Percentiles rank a stretch among this genome's conserved stretches.
phyloP scores from a whole-genome alignment of 2,113 vertebrate genomes.

The Drymodes brunneopygia region DNA sequence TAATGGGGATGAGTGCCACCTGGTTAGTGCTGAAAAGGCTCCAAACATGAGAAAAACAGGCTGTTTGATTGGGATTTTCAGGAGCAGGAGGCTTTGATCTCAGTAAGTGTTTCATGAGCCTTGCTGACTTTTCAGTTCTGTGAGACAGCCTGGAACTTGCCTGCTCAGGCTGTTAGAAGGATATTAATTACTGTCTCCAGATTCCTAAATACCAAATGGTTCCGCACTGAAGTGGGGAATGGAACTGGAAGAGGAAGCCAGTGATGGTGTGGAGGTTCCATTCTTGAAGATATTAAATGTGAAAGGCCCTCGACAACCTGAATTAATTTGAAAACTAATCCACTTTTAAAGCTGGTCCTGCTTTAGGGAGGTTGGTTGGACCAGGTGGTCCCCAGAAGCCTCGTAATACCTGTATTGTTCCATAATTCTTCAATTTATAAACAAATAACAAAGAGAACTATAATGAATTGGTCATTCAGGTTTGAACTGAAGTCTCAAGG shows the following conservation, averaged over 20 bases:
- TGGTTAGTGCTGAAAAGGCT: neutral
- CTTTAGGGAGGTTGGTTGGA: neutral
- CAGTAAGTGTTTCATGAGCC: neutral
- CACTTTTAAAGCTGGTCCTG: neutral
- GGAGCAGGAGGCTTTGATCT: neutral
- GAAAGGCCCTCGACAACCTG: neutral
- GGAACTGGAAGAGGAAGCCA: neutral
- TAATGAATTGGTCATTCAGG: neutral
- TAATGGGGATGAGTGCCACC: neutral
- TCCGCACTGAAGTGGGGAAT: neutral
- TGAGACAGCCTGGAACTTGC: neutral
- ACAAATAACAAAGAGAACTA: neutral
- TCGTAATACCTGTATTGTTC: neutral
- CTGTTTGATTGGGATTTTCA: neutral
- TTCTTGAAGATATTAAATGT: neutral
- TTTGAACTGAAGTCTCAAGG: neutral
- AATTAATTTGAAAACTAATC: neutral
- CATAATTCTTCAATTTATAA: neutral
- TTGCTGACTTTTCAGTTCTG: neutral
- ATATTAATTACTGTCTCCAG: neutral
- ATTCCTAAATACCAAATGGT: neutral
- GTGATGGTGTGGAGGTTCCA: neutral
- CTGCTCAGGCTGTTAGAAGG: neutral
- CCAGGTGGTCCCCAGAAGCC: neutral
- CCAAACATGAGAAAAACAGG: neutral